Conservation (phyloP, 1,140 invertebrate species). For the Paramacrobiotus metropolitanus region DNA sequence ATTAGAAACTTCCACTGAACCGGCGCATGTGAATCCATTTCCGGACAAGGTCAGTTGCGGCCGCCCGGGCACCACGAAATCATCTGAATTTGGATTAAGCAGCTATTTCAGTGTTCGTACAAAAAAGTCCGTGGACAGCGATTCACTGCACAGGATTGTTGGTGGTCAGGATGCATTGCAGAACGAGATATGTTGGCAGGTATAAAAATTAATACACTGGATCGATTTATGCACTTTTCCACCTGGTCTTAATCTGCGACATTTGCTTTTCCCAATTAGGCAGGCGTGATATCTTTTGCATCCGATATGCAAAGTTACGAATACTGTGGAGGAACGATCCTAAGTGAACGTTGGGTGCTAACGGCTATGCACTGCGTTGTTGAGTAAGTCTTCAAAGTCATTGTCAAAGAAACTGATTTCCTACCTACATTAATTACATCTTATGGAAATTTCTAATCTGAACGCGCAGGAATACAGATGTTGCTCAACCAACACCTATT, state of each 20-base stretch:
- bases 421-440: no score
- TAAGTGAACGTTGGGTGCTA: not conserved
- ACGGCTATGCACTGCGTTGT: constrained; percentile 1
- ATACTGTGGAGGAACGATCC: not conserved
- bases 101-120: no score
- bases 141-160: no score
- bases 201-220: no score
- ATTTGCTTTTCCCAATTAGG: not conserved
- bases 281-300: not conserved
- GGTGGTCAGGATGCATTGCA: not conserved
- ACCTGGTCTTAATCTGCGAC: no score
- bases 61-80: not conserved
- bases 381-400: not conserved
- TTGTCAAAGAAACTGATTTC: not conserved
- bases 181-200: constrained; percentile 4
- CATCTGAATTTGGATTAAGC: not conserved
- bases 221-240: no score
- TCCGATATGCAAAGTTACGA: not conserved
- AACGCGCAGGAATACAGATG: not conserved
- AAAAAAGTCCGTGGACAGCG: no score
- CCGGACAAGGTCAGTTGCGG: no score
- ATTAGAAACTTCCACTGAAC: not conserved
- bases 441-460: no score
- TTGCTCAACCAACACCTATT: not conserved
- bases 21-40: not conserved